Evolutionary conservation across 2,888 invertebrate genomes (phyloP), one percentile per base, ranked within the genome.

Genomic region (Dicyrtoma fusca): DNA sequence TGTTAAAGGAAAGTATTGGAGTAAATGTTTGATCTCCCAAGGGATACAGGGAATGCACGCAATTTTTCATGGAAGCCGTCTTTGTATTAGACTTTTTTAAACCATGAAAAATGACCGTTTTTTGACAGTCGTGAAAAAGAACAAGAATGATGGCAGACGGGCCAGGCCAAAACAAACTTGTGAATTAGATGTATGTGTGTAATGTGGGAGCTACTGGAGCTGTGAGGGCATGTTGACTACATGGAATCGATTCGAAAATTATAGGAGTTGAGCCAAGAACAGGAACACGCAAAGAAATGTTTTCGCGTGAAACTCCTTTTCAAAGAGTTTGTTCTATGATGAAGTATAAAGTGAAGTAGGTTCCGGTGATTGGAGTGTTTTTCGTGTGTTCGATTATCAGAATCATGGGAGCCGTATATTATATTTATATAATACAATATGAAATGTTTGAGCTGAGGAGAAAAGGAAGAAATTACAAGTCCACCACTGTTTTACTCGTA

Each of bases 281-380:
- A 61, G 68, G 64, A 73, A 73, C 78, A 78, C 78, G 78, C 78
- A 74, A 78, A 73, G 70, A 75, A 76, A 78, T 75, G 75, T 75
- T 73, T 75, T 75, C 66, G 76, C 76, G 76, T 77, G 77, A 75
- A 74, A 34, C 69, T 69, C 51, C 25, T n/a, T 65, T 17, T 51
- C n/a, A 17, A 63, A 63, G 13, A 23, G 25, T 47, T 45, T 55
- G 49, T 49, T 53, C 19, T 53, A 53, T 53, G 53, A 23, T 55
- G 45, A 62, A 44, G 23, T 44, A 62, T 62, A 62, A 49, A 63
- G 63, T 53, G 53, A 66, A 66, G 64, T 64, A 25, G 51, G 65
- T 53, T 65, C 51, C 65, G 66, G 66, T 66, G 66, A 53, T 66
- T 66, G 53, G 66, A 66, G 49, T 53, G 53, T 53, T 66, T 61